These are phyloP conservation scores for Jaculus jaculus DNA, from an alignment of 2,113 vertebrate genomes.

Conservation along the genomic window DNA sequence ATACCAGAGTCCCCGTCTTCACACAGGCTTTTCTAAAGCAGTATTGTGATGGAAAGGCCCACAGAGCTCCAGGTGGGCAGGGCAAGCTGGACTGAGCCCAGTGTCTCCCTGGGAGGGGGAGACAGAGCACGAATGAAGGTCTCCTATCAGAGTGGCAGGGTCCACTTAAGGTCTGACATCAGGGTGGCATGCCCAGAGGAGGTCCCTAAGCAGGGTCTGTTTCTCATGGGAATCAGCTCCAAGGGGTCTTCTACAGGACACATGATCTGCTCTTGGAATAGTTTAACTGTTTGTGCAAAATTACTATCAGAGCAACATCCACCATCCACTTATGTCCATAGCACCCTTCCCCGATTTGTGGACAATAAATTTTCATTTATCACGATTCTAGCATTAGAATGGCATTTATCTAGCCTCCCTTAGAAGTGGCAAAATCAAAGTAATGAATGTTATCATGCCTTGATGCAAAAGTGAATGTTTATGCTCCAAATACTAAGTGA, in stretches of 20 bases:
- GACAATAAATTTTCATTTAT: constrained; percentile 3
- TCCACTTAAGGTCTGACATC: constrained; percentile 40
- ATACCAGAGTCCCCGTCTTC: constrained; percentile 68
- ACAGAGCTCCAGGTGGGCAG: constrained; percentile 73
- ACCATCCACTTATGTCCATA: background rate
- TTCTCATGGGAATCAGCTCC: constrained; percentile 40
- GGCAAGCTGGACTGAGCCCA: constrained; percentile 68
- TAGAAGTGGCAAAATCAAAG: background rate
- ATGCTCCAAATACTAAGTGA: background rate
- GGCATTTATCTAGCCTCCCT: background rate
- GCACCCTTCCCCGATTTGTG: background rate
- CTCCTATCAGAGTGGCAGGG: constrained; percentile 22
- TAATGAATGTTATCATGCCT: background rate
- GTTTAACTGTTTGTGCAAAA: constrained; percentile 17
- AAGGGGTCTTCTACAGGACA: background rate
- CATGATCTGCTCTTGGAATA: background rate
- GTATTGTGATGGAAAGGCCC: constrained; percentile 72
- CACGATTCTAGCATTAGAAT: background rate
- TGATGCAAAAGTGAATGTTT: background rate
- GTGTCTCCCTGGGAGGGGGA: constrained; percentile 12
- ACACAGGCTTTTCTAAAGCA: constrained; percentile 77
- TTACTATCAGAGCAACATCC: background rate
- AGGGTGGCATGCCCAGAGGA: background rate
- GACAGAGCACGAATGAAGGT: background rate
- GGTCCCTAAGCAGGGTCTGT: background rate